These are phyloP conservation scores for Ptychochromis oligacanthus DNA, from an alignment of 2,113 vertebrate genomes.

Conservation along the genomic window DNA sequence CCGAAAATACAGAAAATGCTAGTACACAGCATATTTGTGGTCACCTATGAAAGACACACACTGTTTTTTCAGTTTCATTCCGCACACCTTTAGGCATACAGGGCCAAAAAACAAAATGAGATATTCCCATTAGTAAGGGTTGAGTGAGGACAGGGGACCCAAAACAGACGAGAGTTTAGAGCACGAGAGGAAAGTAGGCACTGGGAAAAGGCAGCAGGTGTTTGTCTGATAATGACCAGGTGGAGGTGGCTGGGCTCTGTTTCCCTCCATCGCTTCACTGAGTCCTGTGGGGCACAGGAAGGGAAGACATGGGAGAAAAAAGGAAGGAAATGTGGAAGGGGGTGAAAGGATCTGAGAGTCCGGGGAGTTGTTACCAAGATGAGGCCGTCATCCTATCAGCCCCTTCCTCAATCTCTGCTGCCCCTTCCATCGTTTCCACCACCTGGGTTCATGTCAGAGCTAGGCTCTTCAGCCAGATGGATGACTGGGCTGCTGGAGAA, in stretches of 20 bases:
- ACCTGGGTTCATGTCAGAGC: constrained; percentile 54
- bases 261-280: constrained; percentile 56
- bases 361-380: constrained; percentile 37
- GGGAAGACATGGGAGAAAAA: constrained; percentile 17
- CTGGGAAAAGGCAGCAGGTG: constrained; percentile 64
- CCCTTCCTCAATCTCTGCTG: constrained; percentile 28
- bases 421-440: constrained; percentile 44
- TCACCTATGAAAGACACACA: neutral
- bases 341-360: constrained; percentile 25
- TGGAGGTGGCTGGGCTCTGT: constrained; percentile 60
- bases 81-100: neutral
- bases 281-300: constrained; percentile 35
- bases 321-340: constrained; percentile 7
- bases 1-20: no score
- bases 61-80: neutral
- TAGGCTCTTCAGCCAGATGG: constrained; percentile 24
- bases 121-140: constrained; percentile 20
- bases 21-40: neutral
- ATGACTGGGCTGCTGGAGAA: constrained; percentile 29
- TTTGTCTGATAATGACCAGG: constrained; percentile 61
- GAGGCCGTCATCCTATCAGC: constrained; percentile 37
- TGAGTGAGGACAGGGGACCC: constrained; percentile 2
- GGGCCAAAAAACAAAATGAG: constrained; percentile 9
- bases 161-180: constrained; percentile 15
- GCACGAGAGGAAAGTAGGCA: neutral